phyloP scores from a whole-genome alignment of 2,797 vertebrate species.

The Mionectes olivaceus region DNA sequence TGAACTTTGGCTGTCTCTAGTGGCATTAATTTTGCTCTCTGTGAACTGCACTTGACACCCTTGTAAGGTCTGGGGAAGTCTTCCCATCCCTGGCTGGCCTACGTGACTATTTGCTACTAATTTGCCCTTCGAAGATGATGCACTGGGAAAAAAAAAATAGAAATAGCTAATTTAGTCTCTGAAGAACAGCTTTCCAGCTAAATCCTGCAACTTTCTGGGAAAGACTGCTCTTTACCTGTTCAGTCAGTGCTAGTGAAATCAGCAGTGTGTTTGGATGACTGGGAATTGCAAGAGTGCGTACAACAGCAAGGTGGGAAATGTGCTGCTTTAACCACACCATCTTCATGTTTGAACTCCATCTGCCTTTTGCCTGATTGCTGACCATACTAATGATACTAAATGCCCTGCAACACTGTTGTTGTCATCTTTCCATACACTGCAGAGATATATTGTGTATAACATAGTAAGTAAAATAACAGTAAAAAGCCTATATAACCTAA shows the following conservation, averaged over 20 bases:
- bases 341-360: background rate
- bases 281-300: background rate
- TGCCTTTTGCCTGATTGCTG: constrained; percentile 11
- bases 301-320: background rate
- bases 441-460: background rate
- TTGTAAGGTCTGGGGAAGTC: constrained; percentile 30
- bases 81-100: background rate
- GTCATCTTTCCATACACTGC: background rate
- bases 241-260: background rate
- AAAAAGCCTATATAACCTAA: background rate
- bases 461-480: background rate
- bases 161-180: background rate
- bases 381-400: background rate
- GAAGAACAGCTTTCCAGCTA: background rate
- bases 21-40: constrained; percentile 65
- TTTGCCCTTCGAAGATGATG: constrained; percentile 42
- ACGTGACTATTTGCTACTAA: constrained; percentile 35
- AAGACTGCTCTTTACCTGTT: background rate
- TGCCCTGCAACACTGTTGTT: background rate
- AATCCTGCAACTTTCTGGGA: constrained; percentile 5
- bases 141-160: background rate
- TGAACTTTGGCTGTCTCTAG: constrained; percentile 62
- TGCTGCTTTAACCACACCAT: background rate
- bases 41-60: constrained; percentile 68
- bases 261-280: background rate